Evolutionary conservation across 2,888 invertebrate species (phyloP).

Genomic region (Drosophila picticornis): DNA sequence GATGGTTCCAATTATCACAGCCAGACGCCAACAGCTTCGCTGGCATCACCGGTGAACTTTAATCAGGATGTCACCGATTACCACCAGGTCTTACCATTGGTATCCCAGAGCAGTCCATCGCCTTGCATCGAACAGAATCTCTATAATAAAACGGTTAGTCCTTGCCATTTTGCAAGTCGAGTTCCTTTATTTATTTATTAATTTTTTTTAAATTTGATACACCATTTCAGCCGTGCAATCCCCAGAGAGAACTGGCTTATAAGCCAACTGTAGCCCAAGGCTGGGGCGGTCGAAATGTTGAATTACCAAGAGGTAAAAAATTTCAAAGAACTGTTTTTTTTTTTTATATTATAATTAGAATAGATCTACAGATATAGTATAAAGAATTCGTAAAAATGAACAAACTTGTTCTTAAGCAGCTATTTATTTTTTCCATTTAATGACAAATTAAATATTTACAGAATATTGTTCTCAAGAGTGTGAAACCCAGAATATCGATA

Average conservation of each 20-base stretch:
- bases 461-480: slow-evolving; percentile 39
- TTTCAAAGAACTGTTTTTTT: neutral
- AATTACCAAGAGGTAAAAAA: slow-evolving; percentile 83
- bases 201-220: slow-evolving; percentile 17
- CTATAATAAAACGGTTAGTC: slow-evolving; percentile 36
- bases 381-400: neutral
- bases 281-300: slow-evolving; percentile 84
- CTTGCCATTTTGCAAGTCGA: no score
- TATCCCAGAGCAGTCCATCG: neutral
- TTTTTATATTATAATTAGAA: neutral
- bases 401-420: neutral
- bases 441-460: slow-evolving; percentile 40
- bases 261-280: slow-evolving; percentile 85
- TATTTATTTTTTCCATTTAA: neutral
- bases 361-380: neutral
- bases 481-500: slow-evolving; percentile 2
- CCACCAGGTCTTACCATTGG: neutral
- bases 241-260: slow-evolving; percentile 84
- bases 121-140: slow-evolving; percentile 10
- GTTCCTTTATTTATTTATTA: neutral
- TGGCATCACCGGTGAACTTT: slow-evolving; percentile 35
- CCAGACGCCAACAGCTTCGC: slow-evolving; percentile 27
- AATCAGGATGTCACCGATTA: slow-evolving; percentile 30
- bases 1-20: slow-evolving; percentile 77
- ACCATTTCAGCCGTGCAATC: slow-evolving; percentile 48